A percentile compares a stretch with the other conserved stretches of the same genome.
These are phyloP conservation scores for Latrodectus elegans DNA, from an alignment of 2,888 invertebrate species.

Conservation along the genomic window DNA sequence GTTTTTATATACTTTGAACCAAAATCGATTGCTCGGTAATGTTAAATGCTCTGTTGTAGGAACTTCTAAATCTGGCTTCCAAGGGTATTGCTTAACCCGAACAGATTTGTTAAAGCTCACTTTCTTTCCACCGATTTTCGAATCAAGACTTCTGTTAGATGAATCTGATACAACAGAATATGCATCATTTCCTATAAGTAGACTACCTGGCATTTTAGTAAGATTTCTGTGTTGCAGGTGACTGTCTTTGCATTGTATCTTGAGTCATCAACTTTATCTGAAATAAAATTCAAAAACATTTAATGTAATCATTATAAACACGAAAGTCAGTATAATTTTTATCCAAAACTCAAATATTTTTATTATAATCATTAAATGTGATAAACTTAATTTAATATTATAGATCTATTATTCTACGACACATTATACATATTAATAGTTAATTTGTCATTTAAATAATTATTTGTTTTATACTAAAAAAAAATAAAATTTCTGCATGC, in stretches of 20 bases:
- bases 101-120: slow-evolving; percentile 69
- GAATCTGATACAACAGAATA: slow-evolving; percentile 47
- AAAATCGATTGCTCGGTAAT: slow-evolving; percentile 57
- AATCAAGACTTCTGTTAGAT: slow-evolving; percentile 49
- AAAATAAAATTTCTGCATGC: too few relatives aligned
- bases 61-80: slow-evolving; percentile 39
- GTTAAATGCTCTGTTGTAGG: slow-evolving; percentile 22
- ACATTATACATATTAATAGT: too few relatives aligned
- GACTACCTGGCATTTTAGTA: slow-evolving; percentile 52
- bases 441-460: too few relatives aligned
- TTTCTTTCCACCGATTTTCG: slow-evolving; percentile 59
- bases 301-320: neutral
- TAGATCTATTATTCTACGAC: too few relatives aligned
- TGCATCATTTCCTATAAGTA: slow-evolving; percentile 35
- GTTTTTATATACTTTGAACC: slow-evolving; percentile 66
- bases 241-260: neutral
- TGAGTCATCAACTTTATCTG: slow-evolving; percentile 1
- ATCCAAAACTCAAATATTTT: neutral
- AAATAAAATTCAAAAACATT: neutral
- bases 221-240: too few relatives aligned
- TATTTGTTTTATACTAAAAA: too few relatives aligned
- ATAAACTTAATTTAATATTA: too few relatives aligned
- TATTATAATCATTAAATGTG: too few relatives aligned
- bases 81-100: slow-evolving; percentile 67
- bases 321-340: neutral